Conservation (phyloP, 2,113 vertebrate genomes). For the Pteruthius melanotis region DNA sequence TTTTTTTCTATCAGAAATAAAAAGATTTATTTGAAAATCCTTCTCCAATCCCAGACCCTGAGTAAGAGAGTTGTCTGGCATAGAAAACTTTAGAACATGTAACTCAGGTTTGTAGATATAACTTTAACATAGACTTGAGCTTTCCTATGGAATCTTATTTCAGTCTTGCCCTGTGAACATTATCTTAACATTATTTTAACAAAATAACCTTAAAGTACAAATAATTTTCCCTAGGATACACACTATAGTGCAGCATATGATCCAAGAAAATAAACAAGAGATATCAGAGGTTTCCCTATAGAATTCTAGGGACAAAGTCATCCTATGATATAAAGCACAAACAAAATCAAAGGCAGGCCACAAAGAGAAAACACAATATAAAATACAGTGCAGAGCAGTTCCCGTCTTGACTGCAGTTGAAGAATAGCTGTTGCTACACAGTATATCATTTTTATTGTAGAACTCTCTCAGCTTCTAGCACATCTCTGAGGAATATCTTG, state of each 20-base stretch:
- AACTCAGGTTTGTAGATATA: background rate
- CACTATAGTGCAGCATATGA: background rate
- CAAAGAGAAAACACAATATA: background rate
- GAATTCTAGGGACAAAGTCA: background rate
- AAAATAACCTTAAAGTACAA: background rate
- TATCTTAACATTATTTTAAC: background rate
- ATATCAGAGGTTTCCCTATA: background rate
- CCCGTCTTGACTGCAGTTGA: background rate
- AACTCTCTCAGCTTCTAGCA: background rate
- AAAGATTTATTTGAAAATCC: background rate
- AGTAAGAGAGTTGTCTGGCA: background rate
- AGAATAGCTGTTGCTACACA: background rate
- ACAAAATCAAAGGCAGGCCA: background rate
- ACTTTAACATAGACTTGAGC: fast-evolving
- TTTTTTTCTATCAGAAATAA: background rate
- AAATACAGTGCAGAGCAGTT: background rate
- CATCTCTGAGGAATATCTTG: background rate
- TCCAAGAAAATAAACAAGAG: background rate
- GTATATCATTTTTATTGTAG: constrained; percentile 26
- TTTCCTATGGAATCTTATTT: background rate
- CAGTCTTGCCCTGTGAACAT: background rate
- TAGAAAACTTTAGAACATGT: background rate
- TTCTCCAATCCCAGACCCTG: background rate
- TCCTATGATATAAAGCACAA: background rate
- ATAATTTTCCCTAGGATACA: background rate